Percentiles rank a stretch among this genome's conserved stretches.
These are phyloP conservation scores for Myzus persicae DNA, from an alignment of 1,140 invertebrate genomes.

Conservation along the genomic window DNA sequence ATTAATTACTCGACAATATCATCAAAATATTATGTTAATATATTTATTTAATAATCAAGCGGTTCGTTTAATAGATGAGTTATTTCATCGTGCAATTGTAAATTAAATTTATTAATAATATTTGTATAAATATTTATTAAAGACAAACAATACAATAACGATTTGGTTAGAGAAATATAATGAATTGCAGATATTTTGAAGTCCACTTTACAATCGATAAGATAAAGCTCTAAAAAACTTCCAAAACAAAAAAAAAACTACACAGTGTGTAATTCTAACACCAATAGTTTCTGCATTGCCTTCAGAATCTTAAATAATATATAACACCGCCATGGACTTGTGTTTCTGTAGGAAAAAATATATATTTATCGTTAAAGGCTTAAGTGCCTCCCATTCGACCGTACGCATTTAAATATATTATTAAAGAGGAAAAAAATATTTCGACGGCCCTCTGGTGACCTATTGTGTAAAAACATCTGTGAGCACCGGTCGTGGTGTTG, in stretches of 20 bases:
- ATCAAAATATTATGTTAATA: background rate
- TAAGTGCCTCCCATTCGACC: background rate
- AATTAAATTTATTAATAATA: background rate
- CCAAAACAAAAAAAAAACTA: background rate
- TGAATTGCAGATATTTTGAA: background rate
- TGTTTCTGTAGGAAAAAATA: background rate
- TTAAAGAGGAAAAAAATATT: background rate
- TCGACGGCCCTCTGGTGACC: background rate
- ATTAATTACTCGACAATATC: background rate
- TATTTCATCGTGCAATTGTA: background rate
- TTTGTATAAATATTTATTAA: background rate
- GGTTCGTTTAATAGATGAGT: background rate
- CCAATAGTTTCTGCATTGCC: background rate
- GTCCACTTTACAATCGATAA: background rate
- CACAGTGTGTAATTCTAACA: background rate
- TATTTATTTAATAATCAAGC: background rate
- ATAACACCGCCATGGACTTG: background rate
- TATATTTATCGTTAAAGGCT: background rate
- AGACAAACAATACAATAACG: background rate
- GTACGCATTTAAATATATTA: background rate
- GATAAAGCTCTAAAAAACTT: background rate
- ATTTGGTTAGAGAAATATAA: background rate
- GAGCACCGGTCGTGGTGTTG: background rate
- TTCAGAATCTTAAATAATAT: background rate
- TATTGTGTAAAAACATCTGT: background rate